phyloP scores from a whole-genome alignment of 2,113 vertebrate genomes.

The Bostrychus sinensis region DNA sequence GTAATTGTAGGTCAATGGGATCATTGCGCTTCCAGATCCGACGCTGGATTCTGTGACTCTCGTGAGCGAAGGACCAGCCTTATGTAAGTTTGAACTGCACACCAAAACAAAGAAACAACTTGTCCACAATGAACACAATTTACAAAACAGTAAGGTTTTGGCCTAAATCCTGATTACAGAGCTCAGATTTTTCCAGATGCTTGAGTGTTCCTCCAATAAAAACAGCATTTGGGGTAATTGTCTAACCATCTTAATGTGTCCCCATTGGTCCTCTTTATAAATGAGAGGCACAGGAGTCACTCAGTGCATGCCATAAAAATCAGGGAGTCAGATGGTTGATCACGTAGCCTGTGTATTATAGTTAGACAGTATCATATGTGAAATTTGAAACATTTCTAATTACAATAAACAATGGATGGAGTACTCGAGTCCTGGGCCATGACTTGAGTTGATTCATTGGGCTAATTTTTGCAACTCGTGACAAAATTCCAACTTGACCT shows the following conservation, averaged over 20 bases:
- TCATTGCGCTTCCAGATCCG: constrained; percentile 9
- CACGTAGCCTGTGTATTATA: no score
- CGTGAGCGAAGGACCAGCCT: constrained; percentile 19
- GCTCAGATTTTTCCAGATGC: constrained; percentile 36
- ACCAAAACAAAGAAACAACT: constrained; percentile 24
- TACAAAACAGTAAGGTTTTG: constrained; percentile 31
- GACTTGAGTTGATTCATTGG: no score
- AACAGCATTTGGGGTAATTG: constrained; percentile 44
- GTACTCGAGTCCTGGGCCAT: no score
- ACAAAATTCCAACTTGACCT: no score
- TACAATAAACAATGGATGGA: no score
- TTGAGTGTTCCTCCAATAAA: constrained; percentile 46
- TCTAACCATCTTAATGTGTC: constrained; percentile 33
- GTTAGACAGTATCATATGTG: no score
- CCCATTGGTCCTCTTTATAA: constrained; percentile 30
- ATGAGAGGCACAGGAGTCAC: constrained; percentile 4
- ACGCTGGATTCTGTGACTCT: neutral
- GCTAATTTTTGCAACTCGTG: no score
- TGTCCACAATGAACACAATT: constrained; percentile 28
- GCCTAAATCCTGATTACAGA: constrained; percentile 37
- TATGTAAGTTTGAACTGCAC: constrained; percentile 29
- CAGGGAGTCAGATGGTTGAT: neutral
- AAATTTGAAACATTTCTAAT: no score
- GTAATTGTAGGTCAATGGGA: constrained; percentile 36
- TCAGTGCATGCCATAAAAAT: constrained; percentile 17